Evolutionary conservation across 1,140 invertebrate genomes (phyloP).

Genomic region (Acromyrmex heyeri): DNA sequence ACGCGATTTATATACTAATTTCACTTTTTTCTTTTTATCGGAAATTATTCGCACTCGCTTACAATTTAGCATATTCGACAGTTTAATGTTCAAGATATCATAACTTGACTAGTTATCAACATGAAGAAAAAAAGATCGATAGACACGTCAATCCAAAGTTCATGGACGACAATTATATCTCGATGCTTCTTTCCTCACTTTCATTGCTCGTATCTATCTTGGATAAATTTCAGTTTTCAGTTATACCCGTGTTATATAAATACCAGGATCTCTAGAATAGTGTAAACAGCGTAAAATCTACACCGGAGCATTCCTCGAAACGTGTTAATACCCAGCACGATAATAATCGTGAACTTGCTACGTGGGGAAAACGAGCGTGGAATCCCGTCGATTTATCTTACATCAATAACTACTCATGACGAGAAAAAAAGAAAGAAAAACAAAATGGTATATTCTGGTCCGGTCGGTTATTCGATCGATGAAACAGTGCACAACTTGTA

Average conservation of each 20-base stretch:
- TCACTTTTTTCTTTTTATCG: background rate
- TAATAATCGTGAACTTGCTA: background rate
- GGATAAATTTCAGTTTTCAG: background rate
- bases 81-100: background rate
- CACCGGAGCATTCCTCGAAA: background rate
- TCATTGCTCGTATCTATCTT: background rate
- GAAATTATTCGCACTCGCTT: background rate
- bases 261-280: background rate
- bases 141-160: conserved; percentile 7
- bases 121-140: background rate
- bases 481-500: background rate
- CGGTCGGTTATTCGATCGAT: background rate
- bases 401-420: background rate
- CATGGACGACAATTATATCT: background rate
- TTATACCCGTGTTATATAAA: conserved; percentile 10
- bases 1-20: background rate
- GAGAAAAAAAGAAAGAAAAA: conserved; percentile 1
- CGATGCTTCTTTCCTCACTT: background rate
- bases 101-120: background rate
- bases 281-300: background rate
- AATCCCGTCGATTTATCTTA: background rate
- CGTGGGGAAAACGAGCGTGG: background rate
- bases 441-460: conserved; percentile 18
- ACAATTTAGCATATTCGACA: background rate
- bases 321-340: background rate